Conservation (phyloP, 2,113 vertebrate species). For the Antigone vipio region DNA sequence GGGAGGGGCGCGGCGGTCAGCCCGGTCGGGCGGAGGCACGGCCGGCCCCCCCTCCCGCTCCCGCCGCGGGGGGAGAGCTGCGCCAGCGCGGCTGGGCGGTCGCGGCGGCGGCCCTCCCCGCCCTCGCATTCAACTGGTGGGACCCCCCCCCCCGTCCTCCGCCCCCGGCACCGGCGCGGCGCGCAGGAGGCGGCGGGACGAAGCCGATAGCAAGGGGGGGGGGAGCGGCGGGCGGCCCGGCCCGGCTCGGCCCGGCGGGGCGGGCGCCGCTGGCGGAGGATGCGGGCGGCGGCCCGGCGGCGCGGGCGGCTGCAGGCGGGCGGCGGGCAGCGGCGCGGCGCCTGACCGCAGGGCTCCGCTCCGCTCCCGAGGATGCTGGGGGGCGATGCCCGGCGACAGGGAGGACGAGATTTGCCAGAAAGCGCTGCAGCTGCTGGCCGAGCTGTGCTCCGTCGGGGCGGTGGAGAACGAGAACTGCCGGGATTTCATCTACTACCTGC, state of each 20-base stretch:
- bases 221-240: background rate
- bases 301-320: background rate
- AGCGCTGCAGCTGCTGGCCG: conserved; percentile 93
- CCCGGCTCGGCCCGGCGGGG: background rate
- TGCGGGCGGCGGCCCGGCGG: conserved; percentile 45
- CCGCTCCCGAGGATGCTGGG: conserved; percentile 93
- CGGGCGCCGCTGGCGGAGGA: background rate
- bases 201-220: background rate
- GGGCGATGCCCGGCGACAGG: conserved; percentile 97
- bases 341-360: conserved; percentile 74
- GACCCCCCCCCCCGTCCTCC: background rate
- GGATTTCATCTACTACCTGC: conserved; percentile 95
- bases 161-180: background rate
- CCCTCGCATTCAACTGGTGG: conserved; percentile 71
- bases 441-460: conserved; percentile 93
- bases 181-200: background rate
- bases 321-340: conserved; percentile 60
- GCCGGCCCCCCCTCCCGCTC: background rate
- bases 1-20: background rate
- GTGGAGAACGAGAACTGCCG: conserved; percentile 93
- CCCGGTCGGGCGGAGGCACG: background rate
- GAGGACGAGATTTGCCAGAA: conserved; percentile 98
- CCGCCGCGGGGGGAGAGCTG: background rate
- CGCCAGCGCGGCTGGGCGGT: background rate
- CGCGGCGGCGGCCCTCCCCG: background rate